Percentiles rank a stretch among this genome's conserved stretches.
These are phyloP conservation scores for Anthopleura xanthogrammica DNA, from an alignment of 92 coral and sea anemone genomes.

Conservation along the genomic window DNA sequence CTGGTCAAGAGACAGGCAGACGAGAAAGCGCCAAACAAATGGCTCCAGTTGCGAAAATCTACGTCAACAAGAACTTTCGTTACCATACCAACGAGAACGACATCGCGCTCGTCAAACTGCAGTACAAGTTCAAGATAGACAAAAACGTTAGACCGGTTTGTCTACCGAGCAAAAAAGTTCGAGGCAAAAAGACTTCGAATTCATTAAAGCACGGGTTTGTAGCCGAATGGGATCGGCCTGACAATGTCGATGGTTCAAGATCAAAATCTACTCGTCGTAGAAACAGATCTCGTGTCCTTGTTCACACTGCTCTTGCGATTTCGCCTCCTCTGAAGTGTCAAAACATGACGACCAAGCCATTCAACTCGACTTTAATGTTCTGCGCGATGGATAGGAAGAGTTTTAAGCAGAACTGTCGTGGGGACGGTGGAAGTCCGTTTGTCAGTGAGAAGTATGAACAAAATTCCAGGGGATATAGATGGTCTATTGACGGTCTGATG, in stretches of 20 bases:
- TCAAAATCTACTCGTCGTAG: slow-evolving; percentile 21
- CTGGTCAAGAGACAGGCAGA: slow-evolving; percentile 32
- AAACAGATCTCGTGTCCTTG: slow-evolving; percentile 28
- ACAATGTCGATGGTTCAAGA: neutral
- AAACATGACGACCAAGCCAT: slow-evolving; percentile 48
- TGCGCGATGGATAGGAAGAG: slow-evolving; percentile 73
- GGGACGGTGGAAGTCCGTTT: slow-evolving; percentile 84
- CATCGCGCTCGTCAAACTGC: slow-evolving; percentile 64
- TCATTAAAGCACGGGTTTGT: slow-evolving; percentile 61
- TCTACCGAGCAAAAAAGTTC: slow-evolving; percentile 29
- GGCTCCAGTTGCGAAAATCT: slow-evolving; percentile 47
- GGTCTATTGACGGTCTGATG: slow-evolving; percentile 78
- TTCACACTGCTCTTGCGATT: slow-evolving; percentile 54
- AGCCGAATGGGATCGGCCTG: slow-evolving; percentile 40
- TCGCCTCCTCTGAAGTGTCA: slow-evolving; percentile 38
- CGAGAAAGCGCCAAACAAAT: slow-evolving; percentile 47
- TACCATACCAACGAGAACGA: slow-evolving; percentile 54
- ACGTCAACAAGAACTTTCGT: slow-evolving; percentile 44
- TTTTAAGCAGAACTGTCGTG: slow-evolving; percentile 67
- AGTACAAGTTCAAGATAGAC: slow-evolving; percentile 56
- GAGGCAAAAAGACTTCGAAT: slow-evolving; percentile 1
- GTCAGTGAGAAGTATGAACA: slow-evolving; percentile 59
- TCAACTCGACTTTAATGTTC: slow-evolving; percentile 64
- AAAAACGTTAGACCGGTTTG: slow-evolving; percentile 65
- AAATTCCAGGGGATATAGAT: slow-evolving; percentile 49